phyloP scores from a whole-genome alignment of 2,797 vertebrate species.

The Enteromius radiatus region DNA sequence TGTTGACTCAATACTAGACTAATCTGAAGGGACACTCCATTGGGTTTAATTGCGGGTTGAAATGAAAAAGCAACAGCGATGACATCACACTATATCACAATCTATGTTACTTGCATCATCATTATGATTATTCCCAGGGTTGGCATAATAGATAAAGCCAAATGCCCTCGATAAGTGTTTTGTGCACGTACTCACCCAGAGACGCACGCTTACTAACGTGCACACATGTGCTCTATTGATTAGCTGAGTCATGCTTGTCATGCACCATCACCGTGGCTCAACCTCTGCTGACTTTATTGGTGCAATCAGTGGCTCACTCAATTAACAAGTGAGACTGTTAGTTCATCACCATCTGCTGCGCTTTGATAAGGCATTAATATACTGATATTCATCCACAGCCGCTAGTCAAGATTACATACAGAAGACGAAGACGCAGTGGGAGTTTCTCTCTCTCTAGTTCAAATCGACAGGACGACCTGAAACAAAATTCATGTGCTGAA shows the following conservation, averaged over 20 bases:
- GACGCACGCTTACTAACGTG: constrained; percentile 14
- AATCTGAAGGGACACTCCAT: constrained; percentile 19
- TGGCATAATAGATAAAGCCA: constrained; percentile 61
- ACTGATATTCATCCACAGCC: constrained; percentile 72
- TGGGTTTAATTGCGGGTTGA: constrained; percentile 13
- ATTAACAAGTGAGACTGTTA: constrained; percentile 75
- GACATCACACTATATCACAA: constrained; percentile 17
- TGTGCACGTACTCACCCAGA: not conserved
- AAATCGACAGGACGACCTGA: constrained; percentile 66
- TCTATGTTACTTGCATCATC: constrained; percentile 46
- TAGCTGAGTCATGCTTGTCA: constrained; percentile 58
- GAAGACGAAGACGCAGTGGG: constrained; percentile 59
- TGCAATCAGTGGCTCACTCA: constrained; percentile 76
- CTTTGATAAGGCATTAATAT: constrained; percentile 83
- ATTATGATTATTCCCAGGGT: constrained; percentile 56
- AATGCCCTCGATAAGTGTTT: constrained; percentile 22
- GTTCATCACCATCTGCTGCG: constrained; percentile 78
- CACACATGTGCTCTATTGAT: constrained; percentile 58
- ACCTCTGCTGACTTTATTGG: constrained; percentile 68
- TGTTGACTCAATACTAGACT: constrained; percentile 33
- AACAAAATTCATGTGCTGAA: constrained; percentile 66
- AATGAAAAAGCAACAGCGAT: constrained; percentile 28
- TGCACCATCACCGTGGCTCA: constrained; percentile 61
- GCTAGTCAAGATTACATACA: constrained; percentile 76
- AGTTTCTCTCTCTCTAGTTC: constrained; percentile 67